A percentile compares a stretch with the other conserved stretches of the same genome.
These are phyloP conservation scores for Pseudomyrmex flavicornis DNA, from an alignment of 1,140 invertebrate species.

Conservation along the genomic window DNA sequence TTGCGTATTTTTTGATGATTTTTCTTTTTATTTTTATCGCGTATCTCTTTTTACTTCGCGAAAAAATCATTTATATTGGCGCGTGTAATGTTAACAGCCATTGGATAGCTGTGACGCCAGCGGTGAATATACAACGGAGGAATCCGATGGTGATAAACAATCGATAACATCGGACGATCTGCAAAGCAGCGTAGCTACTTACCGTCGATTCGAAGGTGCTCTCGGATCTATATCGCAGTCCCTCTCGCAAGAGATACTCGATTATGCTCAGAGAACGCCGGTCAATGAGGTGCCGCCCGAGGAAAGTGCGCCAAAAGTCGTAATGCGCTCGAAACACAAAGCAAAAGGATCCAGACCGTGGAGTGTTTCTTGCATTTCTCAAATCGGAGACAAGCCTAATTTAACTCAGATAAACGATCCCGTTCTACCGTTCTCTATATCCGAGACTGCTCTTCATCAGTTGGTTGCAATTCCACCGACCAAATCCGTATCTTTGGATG, in stretches of 20 bases:
- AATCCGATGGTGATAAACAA: slow-evolving; percentile 89
- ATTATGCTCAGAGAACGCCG: slow-evolving; percentile 80
- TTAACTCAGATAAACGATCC: slow-evolving; percentile 78
- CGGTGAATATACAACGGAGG: slow-evolving; percentile 93
- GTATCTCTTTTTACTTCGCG: too few species aligned
- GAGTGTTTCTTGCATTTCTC: slow-evolving; percentile 93
- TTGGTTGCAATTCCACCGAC: slow-evolving; percentile 84
- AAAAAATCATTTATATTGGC: neutral
- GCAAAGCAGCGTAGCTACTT: slow-evolving; percentile 88
- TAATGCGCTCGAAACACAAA: slow-evolving; percentile 83
- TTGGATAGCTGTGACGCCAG: slow-evolving; percentile 93
- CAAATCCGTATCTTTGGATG: slow-evolving; percentile 81
- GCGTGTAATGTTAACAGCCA: slow-evolving; percentile 73
- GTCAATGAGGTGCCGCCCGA: slow-evolving; percentile 73
- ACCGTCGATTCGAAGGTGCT: slow-evolving; percentile 81
- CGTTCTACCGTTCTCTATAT: slow-evolving; percentile 90
- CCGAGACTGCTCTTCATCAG: slow-evolving; percentile 93
- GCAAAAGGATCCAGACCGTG: slow-evolving; percentile 89
- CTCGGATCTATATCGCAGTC: slow-evolving; percentile 85
- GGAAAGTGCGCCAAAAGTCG: slow-evolving; percentile 81
- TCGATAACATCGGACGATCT: slow-evolving; percentile 91
- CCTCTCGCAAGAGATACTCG: slow-evolving; percentile 86
- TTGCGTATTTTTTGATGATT: too few species aligned
- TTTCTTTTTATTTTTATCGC: too few species aligned
- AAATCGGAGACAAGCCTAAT: slow-evolving; percentile 83